Evolutionary conservation across 2,797 vertebrate genomes (phyloP), one percentile per base, ranked within the genome.

Genomic region (Clamator glandarius): DNA sequence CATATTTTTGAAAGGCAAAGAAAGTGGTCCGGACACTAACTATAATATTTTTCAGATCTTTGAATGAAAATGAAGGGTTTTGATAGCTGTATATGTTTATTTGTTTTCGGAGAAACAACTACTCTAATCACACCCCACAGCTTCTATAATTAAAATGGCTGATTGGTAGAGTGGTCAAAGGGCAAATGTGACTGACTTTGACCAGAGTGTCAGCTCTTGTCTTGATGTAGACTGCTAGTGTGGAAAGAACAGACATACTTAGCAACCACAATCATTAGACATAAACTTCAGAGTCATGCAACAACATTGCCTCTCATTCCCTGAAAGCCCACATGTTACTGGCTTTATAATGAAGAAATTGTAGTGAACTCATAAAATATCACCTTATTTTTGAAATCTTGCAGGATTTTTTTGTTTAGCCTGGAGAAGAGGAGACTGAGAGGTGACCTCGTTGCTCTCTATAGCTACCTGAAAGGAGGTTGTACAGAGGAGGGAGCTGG

Each of bases 301-400:
- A 70, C 29, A 81, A 74, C 74, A 58, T 16, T 67, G 74, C 36
- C 68, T 95, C 64, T 92, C 92, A 93, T 90, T 96, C 69, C 88
- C 94, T 50, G 69, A 95, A 39, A 97, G 78, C 84, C 23, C 84
- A 94, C 76, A 67, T 95, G 95, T 95, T 96, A 87, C 92, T 90
- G 68, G 58, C 87, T 96, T 95, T 96, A 81, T 90, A 88, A 72
- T 15, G 9, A 85, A 83, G 39, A 96, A 96, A 96, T 85, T 96
- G 93, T 92, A 96, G 33, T 79, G 93, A 90, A 96, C 74, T 95
- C 84, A 96, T 93, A 96, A 97, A 97, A 97, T 73, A 82, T 29
- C 58, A 59, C 77, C 95, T 96, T 92, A 87, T 95, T 96, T 97
- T 95, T 84, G 91, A 72, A 50, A 54, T 48, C 46, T 48, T 48